Base-by-base conservation (phyloP, 2,113 vertebrate species). In the Eulemur rufifrons region DNA sequence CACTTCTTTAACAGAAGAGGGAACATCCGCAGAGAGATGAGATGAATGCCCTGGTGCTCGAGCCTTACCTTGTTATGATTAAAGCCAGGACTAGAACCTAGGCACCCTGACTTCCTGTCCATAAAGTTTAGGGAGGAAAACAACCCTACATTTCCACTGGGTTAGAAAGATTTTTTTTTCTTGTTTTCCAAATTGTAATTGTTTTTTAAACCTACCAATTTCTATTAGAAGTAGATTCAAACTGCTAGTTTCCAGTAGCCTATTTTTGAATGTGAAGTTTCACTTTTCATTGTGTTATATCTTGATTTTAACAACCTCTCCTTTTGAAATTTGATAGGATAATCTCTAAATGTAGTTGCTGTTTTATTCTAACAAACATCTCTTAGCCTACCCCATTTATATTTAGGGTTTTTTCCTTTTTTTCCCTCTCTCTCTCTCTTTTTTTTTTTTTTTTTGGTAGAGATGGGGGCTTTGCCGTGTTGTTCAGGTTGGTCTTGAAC, bases 281-380 rank as follows among this genome's bases (percentile, higher is more conserved):
- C 14, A 84, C 12, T 86, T 96, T 96, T 91, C n/a, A 78, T 77
- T 74, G n/a, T 94, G 10, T 91, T 92, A 5, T 25, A 37, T 80
- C 52, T 86, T 90, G 32, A 81, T 94, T 94, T 91, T 83, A 74
- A 12, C 15, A 77, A 11, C 37, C 94, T 74, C 47, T 89, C 34
- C 14, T 94, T 83, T 77, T 91, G 78, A 89, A 86, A 89, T 66
- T 76, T 93, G 34, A 25, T 88, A 34, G 32, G 18, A 91, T 84
- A 86, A 96, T 94, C 71, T 91, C n/a, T 78, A 61, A 84, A 39
- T 61, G 32, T 73, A 45, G 59, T 50, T n/a, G 3, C 86, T 76
- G 10, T 92, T 85, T 94, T 71, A 71, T 76, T 95, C 64, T 42
- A 91, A 95, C 0, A 2, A 74, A 39, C 47, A 66, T 86, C 77